Base-by-base conservation (phyloP, 2,113 vertebrate species). In the Arothron firmamentum region DNA sequence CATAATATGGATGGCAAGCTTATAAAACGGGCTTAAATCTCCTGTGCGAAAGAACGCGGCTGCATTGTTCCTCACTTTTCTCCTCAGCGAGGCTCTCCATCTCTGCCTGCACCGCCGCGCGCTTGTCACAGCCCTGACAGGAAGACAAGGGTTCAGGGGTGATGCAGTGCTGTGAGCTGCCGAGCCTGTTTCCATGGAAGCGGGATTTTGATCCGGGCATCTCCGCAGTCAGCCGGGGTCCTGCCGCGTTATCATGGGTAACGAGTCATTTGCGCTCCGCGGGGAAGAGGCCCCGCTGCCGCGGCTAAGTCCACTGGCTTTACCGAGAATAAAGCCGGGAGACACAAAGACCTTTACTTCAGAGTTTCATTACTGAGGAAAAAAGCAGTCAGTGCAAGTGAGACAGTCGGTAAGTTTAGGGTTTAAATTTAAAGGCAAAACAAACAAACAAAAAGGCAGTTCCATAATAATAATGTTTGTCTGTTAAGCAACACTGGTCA, bases 71-170 rank as follows among this genome's bases (percentile, higher is more conserved):
- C 51, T 65, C 18, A 52, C 49, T 59, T 49, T 48, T 73, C 74
- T 72, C 70, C 67, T 56, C 20, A 11, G 13, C 63, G 14, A 18
- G 56, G 59, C 65, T 56, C 65, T 65, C 62, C 61, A 48, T 82
- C 79, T 65, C 65, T 69, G 66, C 65, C 72, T 60, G 48, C 60
- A 75, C 75, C 80, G 80, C 62, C 63, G 74, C 81, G 83, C 67
- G 43, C 85, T 88, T 78, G 83, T 88, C 87, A 75, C 76, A 57
- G 78, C 67, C 62, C 64, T 34, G 56, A 76, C 71, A 88, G 81
- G 86, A 88, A 86, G 80, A 83, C 75, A 45, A 62, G 70, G 54
- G 89, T 88, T 89, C 88, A 91, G 83, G 87, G 88, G 89, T 90
- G 72, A 87, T 10, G 70, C 74, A 57, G 79, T 69, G 41, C 78